Percentiles rank a stretch among this genome's conserved stretches.
Evolutionary conservation across 2,888 invertebrate species (phyloP).

Genomic region (Oscheius sp.): DNA sequence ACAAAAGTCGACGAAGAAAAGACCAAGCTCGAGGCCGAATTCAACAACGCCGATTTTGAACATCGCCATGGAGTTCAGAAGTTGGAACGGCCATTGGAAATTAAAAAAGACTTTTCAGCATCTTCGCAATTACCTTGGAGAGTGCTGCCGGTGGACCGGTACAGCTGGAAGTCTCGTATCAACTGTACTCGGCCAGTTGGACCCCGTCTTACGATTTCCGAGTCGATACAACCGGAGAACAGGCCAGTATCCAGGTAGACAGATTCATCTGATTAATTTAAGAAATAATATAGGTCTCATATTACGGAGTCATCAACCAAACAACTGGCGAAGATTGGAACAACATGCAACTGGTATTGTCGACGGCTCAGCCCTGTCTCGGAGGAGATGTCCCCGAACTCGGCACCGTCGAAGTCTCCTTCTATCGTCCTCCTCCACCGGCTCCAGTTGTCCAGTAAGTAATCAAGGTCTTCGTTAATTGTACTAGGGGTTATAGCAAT

Average conservation of each 20-base stretch:
- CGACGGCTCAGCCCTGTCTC: conserved; percentile 65
- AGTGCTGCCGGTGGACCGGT: conserved; percentile 37
- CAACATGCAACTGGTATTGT: conserved; percentile 57
- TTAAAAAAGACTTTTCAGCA: conserved; percentile 37
- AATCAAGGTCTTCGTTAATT: not conserved
- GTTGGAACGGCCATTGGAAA: not conserved
- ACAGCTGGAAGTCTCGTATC: conserved; percentile 54
- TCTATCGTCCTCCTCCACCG: conserved; percentile 28
- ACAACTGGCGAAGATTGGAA: conserved; percentile 74
- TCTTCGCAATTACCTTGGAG: conserved; percentile 47
- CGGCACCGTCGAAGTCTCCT: conserved; percentile 58
- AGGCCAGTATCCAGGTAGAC: conserved; percentile 14
- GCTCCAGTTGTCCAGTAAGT: not conserved
- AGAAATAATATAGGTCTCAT: conserved; percentile 63
- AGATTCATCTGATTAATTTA: not conserved
- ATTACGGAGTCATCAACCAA: conserved; percentile 74
- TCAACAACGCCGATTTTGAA: conserved; percentile 30
- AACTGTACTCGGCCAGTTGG: conserved; percentile 65
- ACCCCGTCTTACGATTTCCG: conserved; percentile 67
- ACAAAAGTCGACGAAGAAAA: conserved; percentile 34
- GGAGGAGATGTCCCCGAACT: conserved; percentile 64
- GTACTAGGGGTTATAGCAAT: no score
- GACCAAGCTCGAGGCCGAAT: conserved; percentile 37
- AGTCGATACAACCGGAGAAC: conserved; percentile 73
- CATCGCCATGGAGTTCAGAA: conserved; percentile 1